phyloP scores from a whole-genome alignment of 1,140 invertebrate genomes.

The Drosophila yakuba region DNA sequence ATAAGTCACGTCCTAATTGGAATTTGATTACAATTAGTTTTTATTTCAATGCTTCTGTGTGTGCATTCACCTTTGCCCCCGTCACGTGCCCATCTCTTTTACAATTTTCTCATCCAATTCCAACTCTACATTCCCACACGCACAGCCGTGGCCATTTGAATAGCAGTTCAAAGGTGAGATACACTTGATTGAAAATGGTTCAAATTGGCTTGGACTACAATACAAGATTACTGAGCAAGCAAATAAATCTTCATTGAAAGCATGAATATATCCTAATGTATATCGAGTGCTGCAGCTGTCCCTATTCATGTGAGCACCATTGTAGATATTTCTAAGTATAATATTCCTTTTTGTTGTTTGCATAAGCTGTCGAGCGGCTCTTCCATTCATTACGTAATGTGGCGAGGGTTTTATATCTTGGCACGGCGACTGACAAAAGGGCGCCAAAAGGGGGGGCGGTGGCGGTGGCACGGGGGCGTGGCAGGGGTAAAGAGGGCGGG shows the following conservation, averaged over 20 bases:
- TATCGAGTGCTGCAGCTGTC: no score
- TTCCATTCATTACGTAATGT: slow-evolving; percentile 75
- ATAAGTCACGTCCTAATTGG: slow-evolving; percentile 7
- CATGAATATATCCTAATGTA: no score
- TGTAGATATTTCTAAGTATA: background rate
- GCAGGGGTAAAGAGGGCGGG: background rate
- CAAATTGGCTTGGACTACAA: no score
- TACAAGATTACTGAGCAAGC: no score
- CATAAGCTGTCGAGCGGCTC: slow-evolving; percentile 58
- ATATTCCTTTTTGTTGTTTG: slow-evolving; percentile 31
- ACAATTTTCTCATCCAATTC: background rate
- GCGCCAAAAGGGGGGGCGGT: background rate
- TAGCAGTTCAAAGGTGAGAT: no score
- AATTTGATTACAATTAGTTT: slow-evolving; percentile 31
- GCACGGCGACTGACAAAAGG: slow-evolving; percentile 1
- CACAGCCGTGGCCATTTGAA: background rate
- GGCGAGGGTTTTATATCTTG: slow-evolving; percentile 56
- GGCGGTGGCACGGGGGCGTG: background rate
- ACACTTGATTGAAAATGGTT: no score
- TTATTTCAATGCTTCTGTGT: slow-evolving; percentile 14
- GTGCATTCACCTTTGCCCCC: background rate
- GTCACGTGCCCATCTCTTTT: slow-evolving; percentile 44
- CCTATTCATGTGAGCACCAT: background rate
- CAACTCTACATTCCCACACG: no score
- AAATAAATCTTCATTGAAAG: no score